Base-by-base conservation (phyloP, 1,140 invertebrate species). In the Apis laboriosa region DNA sequence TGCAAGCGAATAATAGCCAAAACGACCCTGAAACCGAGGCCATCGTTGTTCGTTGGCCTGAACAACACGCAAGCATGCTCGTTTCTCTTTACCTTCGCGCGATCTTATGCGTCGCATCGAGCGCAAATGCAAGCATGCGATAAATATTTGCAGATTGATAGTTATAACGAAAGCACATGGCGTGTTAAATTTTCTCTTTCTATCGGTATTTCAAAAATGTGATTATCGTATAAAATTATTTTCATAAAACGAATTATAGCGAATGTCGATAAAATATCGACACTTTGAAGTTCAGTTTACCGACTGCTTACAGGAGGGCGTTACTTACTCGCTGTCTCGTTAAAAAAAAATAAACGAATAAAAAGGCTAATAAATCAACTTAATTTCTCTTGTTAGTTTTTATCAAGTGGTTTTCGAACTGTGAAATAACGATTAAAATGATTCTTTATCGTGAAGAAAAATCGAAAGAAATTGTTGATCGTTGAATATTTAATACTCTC, bases 1-100 rank as follows among this genome's bases (percentile, higher is more conserved):
- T 71, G 68, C 86, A 68, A 87, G 86, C 79, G 88, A 89, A 90
- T 90, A 89, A 90, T 90, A 90, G 90, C 85, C 83, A 82, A 89
- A 89, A 87, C 86, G 89, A 89, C 90, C 90, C 89, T 89, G 89
- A 90, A 88, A 82, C 81, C 90, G 84, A 90, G 89, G 89, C 78
- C 84, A 84, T 77, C 72, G 83, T 90, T 90, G 87, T 90, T 63
- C 80, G 75, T 83, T 83, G 80, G 80, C 66, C 80, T 67, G 75
- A 77, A 82, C 63, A 77, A 61, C 75, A 43, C 28, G 55, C 73
- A 34, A 77, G 64, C 63, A 76, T 53, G n/a, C 60, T 60, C 73
- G 64, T 82, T 76, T 76, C 73, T 76, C 63, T 67, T 81, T 67
- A 67, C 73, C 55, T 76, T 77, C 64, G 64, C 73, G 73, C 74